A percentile compares a stretch with the other conserved stretches of the same genome.
Evolutionary conservation across 2,797 vertebrate genomes (phyloP).

Genomic region (Alectoris magna): DNA sequence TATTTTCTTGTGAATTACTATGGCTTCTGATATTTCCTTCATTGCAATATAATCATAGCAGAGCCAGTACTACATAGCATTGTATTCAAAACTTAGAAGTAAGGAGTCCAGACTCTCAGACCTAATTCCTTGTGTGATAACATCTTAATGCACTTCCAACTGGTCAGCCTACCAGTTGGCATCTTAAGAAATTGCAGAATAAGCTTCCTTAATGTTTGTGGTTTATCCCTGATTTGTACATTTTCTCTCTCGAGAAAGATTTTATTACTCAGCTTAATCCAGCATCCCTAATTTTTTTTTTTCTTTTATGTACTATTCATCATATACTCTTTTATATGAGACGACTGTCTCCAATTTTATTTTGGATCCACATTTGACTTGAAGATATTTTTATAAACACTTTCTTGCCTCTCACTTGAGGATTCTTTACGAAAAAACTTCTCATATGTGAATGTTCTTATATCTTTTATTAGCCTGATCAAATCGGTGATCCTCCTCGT

Average conservation of each 20-base stretch:
- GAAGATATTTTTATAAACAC: not conserved
- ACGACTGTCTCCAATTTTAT: conserved; percentile 2
- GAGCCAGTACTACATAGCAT: not conserved
- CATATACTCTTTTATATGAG: not conserved
- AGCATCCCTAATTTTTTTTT: not conserved
- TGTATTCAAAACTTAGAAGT: not conserved
- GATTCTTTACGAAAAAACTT: not conserved
- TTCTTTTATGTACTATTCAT: not conserved
- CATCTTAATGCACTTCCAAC: not conserved
- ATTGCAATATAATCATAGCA: not conserved
- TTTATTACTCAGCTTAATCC: not conserved
- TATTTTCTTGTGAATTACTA: not conserved
- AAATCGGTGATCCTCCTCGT: not conserved
- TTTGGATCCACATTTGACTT: conserved; percentile 12
- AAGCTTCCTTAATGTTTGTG: not conserved
- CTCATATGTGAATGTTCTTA: not conserved
- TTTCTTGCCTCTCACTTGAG: not conserved
- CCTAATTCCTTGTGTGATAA: not conserved
- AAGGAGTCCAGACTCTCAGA: not conserved
- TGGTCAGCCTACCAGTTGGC: not conserved
- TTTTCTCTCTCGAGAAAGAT: not conserved
- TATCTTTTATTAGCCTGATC: not conserved
- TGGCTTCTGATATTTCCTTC: not conserved
- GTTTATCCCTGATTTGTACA: not conserved
- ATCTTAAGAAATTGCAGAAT: not conserved